Conservation (phyloP, 2,113 vertebrate species). For the Lanius ludovicianus region DNA sequence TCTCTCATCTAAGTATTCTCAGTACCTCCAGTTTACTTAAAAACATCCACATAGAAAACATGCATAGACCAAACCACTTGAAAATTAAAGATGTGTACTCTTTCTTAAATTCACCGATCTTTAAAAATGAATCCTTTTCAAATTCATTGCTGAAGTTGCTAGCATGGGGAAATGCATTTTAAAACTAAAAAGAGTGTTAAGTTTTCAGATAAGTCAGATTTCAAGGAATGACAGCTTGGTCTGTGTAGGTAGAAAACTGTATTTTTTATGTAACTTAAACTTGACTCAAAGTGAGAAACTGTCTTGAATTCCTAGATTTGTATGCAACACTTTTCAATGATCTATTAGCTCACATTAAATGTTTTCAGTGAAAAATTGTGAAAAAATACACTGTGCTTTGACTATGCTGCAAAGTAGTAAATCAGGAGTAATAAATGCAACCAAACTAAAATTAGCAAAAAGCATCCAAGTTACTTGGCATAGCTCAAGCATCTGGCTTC, state of each 20-base stretch:
- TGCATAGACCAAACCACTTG: neutral
- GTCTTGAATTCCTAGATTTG: neutral
- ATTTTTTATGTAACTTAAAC: neutral
- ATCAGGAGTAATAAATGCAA: neutral
- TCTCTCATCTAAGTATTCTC: neutral
- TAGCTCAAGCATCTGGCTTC: neutral
- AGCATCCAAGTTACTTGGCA: neutral
- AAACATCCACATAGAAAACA: neutral
- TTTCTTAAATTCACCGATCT: neutral
- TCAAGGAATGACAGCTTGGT: neutral
- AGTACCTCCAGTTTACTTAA: neutral
- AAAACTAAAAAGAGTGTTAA: neutral
- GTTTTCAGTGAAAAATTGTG: neutral
- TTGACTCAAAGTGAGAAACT: neutral
- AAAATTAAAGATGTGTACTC: neutral
- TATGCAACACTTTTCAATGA: neutral
- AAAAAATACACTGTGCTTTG: neutral
- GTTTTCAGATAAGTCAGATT: neutral
- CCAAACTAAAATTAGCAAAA: neutral
- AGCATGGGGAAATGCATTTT: neutral
- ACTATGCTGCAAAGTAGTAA: neutral
- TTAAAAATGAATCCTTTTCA: neutral
- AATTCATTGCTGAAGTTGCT: neutral
- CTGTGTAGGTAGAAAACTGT: neutral
- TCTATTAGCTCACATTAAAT: neutral